Base-by-base conservation (phyloP, 2,888 invertebrate species). In the Pelosia muscerda region DNA sequence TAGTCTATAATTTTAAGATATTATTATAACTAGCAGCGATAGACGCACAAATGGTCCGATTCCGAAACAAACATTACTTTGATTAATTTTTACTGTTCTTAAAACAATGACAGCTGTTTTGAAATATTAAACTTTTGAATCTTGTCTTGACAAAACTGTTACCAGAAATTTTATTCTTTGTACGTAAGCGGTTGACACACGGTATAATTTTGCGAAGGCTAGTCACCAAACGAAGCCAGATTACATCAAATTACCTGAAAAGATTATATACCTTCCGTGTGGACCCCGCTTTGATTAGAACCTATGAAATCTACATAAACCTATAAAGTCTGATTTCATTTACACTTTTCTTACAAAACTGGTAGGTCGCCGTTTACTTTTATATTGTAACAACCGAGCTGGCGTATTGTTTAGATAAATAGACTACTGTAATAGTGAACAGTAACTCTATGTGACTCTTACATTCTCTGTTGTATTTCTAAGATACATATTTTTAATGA, bases 401-500 rank as follows among this genome's bases (percentile, higher is more conserved):
- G 81, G 76, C 81, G 71, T 83, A 79, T 75, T 76, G 76, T 74
- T 77, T 81, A 78, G 66, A 74, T 77, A 84, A 76, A 81, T 86
- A 88, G 87, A 88, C 90, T 92, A 88, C 72, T 87, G 86, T 87
- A 85, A 85, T 90, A 90, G 87, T 85, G 85, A 80, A 79, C 83
- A 87, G 77, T 84, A 84, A 84, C 82, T 90, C 87, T 79, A 81
- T 84, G 85, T 89, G 86, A 88, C 88, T 88, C 88, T 81, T 82
- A 85, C 74, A 76, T 78, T 86, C 82, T 88, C 79, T 90, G 84
- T 88, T 90, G 87, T 93, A 92, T 89, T 88, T 89, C 85, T 91
- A 91, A 89, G 87, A 87, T 91, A 90, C 89, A 90, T 91, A 89
- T 92, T 93, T 92, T 92, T 91, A 92, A 92, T 90, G 86, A 92